Conservation (phyloP, 2,797 vertebrate species). For the Salmo trutta region DNA sequence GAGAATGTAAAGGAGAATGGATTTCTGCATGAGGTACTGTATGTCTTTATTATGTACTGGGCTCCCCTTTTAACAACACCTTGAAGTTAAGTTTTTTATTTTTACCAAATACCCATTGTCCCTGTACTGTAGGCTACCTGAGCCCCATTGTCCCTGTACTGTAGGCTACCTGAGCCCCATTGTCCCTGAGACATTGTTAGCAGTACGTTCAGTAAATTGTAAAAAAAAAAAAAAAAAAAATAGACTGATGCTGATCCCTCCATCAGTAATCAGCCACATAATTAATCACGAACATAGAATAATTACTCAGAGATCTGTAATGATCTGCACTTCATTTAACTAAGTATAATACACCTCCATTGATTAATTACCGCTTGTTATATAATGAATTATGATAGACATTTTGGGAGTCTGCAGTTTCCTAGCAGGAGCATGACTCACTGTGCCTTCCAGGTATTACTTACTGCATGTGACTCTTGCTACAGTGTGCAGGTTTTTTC, state of each 20-base stretch:
- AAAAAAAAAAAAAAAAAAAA: not conserved
- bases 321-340: conserved; percentile 48
- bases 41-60: not conserved
- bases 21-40: not conserved
- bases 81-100: not conserved
- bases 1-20: not conserved
- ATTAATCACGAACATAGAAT: conserved; percentile 43
- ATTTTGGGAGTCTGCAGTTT: conserved; percentile 8
- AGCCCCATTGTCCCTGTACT: not conserved
- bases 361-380: conserved; percentile 48
- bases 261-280: conserved; percentile 26
- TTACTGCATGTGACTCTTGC: not conserved
- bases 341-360: conserved; percentile 37
- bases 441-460: not conserved
- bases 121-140: too few species aligned
- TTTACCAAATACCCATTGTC: not conserved
- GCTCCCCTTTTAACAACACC: not conserved
- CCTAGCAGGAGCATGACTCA: not conserved
- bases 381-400: conserved; percentile 41
- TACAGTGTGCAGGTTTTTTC: not conserved
- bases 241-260: conserved; percentile 28
- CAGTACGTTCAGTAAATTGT: not conserved
- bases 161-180: not conserved
- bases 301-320: conserved; percentile 47
- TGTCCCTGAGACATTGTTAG: not conserved